Evolutionary conservation across 2,797 vertebrate genomes (phyloP), one percentile per base, ranked within the genome.

Genomic region (Enteromius paludinosus): DNA sequence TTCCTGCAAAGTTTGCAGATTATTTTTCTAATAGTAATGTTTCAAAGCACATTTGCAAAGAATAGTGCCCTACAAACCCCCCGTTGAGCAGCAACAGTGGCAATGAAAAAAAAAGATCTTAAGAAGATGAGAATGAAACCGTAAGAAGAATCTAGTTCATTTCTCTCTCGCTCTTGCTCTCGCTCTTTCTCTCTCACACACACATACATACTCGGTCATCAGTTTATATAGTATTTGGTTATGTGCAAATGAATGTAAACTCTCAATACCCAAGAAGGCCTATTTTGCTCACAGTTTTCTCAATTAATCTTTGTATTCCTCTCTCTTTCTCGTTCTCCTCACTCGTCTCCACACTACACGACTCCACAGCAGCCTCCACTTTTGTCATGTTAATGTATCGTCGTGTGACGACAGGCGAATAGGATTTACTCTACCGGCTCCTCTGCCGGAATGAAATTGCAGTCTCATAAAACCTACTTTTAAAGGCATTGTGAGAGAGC

Each of bases 351-450:
- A 73, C 85, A 56, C 73, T 81, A 87, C 90, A 87, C 86, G 90
- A 91, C 91, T 91, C 75, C 65, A 84, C 87, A 79, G 81, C 81
- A 89, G 91, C 90, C 61, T 89, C 87, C 90, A 91, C 92, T 93
- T 95, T 94, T 94, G 93, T 95, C 94, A 94, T 94, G 94, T 93
- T 95, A 95, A 95, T 95, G 92, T 87, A 89, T 87, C 87, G 79
- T 91, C 87, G 89, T 92, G 90, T 90, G 93, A 93, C 90, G 91
- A 93, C 89, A 85, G 68, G 90, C 92, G 93, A 94, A 95, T 94
- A 92, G 93, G 93, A 95, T 95, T 95, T 94, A 93, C 92, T 91
- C 91, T 94, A 91, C 90, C 87, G 87, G 87, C 86, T 87, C 88
- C 91, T 90, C 89, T 89, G 35, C 86, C 70, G 93, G 93, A 94